Base-by-base conservation (phyloP, 2,113 vertebrate species). In the Cyanistes caeruleus region DNA sequence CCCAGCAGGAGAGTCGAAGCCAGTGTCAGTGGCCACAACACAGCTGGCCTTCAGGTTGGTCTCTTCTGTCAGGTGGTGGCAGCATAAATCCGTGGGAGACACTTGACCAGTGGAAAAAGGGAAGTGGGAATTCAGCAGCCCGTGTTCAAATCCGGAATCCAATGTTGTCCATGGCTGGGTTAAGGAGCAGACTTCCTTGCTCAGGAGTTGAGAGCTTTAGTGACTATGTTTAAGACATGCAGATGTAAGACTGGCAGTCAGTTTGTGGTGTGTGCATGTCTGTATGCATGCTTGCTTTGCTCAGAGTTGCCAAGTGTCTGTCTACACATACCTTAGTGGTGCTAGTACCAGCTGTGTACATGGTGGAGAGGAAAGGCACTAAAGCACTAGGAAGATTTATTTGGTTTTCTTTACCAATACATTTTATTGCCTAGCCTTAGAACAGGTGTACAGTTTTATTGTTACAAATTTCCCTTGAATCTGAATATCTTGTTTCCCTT, bases 11-110 rank as follows among this genome's bases (percentile, higher is more conserved):
- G 3, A 22, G 41, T 49, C 0, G 0, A 52, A 52, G 52, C 13
- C 46, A 0, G 5, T 43, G 52, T 76, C 37, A 60, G 60, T 3
- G 14, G 30, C 74, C 5, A 11, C 23, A 28, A 9, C 0, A 5
- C 76, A 78, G 84, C 30, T 31, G 49, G 35, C 7, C 28, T 43
- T 43, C 27, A 37, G 83, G n/a, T 12, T 64, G 69, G 58, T 63
- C 20, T 56, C n/a, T 88, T 85, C 76, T 82, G 92, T 96, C 90
- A 62, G 95, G 73, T 96, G 90, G 81, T 96, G 93, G 93, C 91
- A 96, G 94, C 94, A 94, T 72, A 93, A 96, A 95, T 93, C 93
- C 65, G 2, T 41, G 49, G 30, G 65, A 96, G 52, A 85, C 44
- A 7, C 58, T 30, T 89, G 69, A 82, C 87, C 65, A 27, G 35